Evolutionary conservation across 92 coral and sea anemone genomes (phyloP), one percentile per base, ranked within the genome.

Genomic region (Actinernus sp.): DNA sequence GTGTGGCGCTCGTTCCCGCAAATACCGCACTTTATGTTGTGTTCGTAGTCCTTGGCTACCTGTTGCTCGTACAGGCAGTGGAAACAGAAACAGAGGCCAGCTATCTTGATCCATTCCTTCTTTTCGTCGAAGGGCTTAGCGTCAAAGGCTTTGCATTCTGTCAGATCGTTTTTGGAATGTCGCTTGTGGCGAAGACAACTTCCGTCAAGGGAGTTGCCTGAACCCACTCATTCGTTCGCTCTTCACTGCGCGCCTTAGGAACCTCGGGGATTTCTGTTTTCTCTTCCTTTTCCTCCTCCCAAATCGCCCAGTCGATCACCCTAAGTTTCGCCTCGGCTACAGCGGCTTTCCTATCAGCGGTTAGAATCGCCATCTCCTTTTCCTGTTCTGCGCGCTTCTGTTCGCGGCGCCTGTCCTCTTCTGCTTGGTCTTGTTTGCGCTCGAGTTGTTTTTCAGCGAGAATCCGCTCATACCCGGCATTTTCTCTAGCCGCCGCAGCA

Each of bases 41-140:
- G 2, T 6, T n/a, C 2, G 58, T 37, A 52, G 33, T 34, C 74
- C 39, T 47, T 54, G 16, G 24, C 56, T n/a, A 4, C 40, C 31
- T 65, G 70, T 9, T 43, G 27, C 9, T 36, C 41, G 18, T 68
- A 47, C 20, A 71, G 25, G 49, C 86, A n/a, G n/a, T n/a, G n/a
- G n/a, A n/a, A 85, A 31, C 80, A 84, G 48, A 62, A 85, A 57
- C 91, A 85, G 1, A 78, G 73, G 22, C 90, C 83, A 20, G 79
- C 83, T 29, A 60, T 36, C 36, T 4, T 28, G 46, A 84, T 55
- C 90, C 85, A 76, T 40, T 77, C 49, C 11, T 61, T 77, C 28
- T 38, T 77, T 30, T 84, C 76, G 21, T 37, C 52, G n/a, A 76
- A 25, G 21, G 82, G 13, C 43, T 78, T 58, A 0, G 63, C 49